Evolutionary conservation across 2,797 vertebrate species (phyloP).

Genomic region (Amniataba percoides): DNA sequence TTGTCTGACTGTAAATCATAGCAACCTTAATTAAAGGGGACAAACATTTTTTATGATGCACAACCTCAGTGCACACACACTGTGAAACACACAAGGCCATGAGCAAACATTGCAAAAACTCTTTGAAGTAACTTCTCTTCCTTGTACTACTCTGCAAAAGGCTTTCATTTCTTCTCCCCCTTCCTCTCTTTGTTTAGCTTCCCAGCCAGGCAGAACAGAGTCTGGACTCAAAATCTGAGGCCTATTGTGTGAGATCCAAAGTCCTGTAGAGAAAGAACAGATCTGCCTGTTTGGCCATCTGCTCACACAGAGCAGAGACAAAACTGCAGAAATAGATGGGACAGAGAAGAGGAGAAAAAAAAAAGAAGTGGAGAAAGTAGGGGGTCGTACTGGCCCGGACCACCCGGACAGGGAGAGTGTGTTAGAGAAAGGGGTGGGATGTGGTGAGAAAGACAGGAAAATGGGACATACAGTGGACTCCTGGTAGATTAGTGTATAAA

Average conservation of each 20-base stretch:
- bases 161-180: conserved; percentile 51
- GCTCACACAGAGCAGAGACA: conserved; percentile 65
- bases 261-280: conserved; percentile 68
- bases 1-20: not conserved
- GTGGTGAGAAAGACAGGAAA: not conserved
- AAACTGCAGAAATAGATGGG: conserved; percentile 27
- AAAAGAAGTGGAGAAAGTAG: conserved; percentile 11
- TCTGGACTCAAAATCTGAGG: conserved; percentile 63
- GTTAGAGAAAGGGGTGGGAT: not conserved
- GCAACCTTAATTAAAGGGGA: conserved; percentile 1
- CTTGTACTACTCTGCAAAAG: conserved; percentile 31
- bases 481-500: conserved; percentile 8
- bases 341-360: not conserved
- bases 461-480: conserved; percentile 14
- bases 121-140: conserved; percentile 52
- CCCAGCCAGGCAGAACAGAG: conserved; percentile 58
- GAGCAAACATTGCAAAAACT: conserved; percentile 41
- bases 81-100: conserved; percentile 27
- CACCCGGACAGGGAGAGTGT: conserved; percentile 33
- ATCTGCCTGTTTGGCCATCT: conserved; percentile 78
- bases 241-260: conserved; percentile 75
- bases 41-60: not conserved
- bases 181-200: conserved; percentile 74
- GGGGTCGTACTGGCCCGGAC: conserved; percentile 43
- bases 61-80: not conserved